Evolutionary conservation across 2,113 vertebrate genomes (phyloP), one percentile per base, ranked within the genome.

Genomic region (Lutjanus erythropterus): DNA sequence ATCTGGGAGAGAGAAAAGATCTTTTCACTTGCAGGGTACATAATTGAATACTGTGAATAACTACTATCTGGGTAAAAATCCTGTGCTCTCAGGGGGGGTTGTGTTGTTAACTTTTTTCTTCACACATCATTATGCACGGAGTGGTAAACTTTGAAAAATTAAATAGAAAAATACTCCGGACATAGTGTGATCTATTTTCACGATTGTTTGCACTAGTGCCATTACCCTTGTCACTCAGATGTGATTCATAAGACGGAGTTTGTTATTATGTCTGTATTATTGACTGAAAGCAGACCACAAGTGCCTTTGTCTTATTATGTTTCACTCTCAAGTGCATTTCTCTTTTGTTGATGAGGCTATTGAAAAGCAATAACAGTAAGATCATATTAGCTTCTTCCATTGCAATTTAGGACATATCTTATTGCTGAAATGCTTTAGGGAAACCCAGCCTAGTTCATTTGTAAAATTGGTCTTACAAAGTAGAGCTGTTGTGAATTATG

Each of bases 321-420:
- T 87, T 87, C 19, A 47, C 66, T 90, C 78, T 87, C 74, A 69
- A 78, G 85, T 81, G 80, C 71, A 88, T 91, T 80, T 85, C 84
- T 90, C 86, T 89, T 89, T 92, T 78, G 76, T 91, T 92, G 86
- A 89, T 86, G 71, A 89, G 88, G 78, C 84, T 75, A 88, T 87
- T 21, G 83, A 87, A 91, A 88, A 92, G 84, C 90, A 92, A 93
- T 92, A 92, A 91, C 84, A 74, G 82, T 86, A 85, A 84, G 83
- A 86, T 89, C 74, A 80, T 85, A 89, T 89, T 92, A 86, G 74
- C 67, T 80, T 75, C 78, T 88, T 88, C 83, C 50, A 74, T 74
- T 74, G 78, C 84, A 80, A 71, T 92, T 90, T 88, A 80, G 71
- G 64, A 81, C 66, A 66, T 75, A 81, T 86, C 56, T 87, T 89